Conservation (phyloP, 2,797 vertebrate species). For the Nyctalus aviator region DNA sequence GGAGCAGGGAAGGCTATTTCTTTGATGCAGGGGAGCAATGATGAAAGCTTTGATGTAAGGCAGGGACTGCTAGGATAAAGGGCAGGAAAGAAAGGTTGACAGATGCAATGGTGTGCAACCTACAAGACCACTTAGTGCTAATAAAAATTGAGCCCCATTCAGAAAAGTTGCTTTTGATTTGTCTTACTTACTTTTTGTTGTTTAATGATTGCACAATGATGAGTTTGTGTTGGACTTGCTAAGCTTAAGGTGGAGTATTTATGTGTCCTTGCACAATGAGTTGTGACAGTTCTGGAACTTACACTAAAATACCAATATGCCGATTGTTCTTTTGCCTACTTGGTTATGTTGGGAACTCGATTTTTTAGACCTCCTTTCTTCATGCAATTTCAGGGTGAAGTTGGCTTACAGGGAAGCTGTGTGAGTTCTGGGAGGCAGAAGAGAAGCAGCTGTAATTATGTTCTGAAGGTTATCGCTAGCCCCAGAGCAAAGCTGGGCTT, state of each 20-base stretch:
- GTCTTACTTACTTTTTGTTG: conserved; percentile 3
- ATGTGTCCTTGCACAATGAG: background rate
- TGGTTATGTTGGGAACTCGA: background rate
- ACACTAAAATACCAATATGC: background rate
- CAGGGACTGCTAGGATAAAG: background rate
- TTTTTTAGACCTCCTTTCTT: background rate
- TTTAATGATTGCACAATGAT: background rate
- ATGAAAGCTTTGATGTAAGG: background rate
- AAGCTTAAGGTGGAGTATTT: background rate
- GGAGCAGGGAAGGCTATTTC: background rate
- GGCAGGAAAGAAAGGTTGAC: background rate
- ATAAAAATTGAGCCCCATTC: background rate
- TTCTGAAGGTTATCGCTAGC: background rate
- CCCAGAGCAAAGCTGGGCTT: background rate
- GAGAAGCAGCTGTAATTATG: background rate
- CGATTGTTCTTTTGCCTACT: background rate
- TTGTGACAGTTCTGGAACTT: background rate
- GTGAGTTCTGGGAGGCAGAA: conserved; percentile 9
- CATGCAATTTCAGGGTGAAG: background rate
- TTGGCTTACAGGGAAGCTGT: background rate
- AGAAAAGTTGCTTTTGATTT: background rate
- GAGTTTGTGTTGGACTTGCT: background rate
- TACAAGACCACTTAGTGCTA: background rate
- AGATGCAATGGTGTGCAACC: background rate
- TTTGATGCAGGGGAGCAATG: background rate